Conservation (phyloP, 1,140 invertebrate genomes). For the Gerris buenoi region DNA sequence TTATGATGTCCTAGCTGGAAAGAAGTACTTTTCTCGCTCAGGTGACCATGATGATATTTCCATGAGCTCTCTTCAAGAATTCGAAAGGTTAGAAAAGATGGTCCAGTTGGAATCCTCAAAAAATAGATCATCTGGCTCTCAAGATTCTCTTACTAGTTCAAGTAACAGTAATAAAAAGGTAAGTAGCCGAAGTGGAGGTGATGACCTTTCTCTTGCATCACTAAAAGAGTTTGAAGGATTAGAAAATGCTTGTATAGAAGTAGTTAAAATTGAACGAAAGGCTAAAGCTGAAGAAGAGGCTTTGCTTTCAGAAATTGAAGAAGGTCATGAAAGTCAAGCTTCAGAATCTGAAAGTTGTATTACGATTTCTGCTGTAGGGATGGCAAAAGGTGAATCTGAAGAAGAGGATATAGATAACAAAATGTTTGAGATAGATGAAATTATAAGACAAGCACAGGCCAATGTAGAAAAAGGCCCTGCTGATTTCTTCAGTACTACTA, state of each 20-base stretch:
- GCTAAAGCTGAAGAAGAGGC: conserved; percentile 71
- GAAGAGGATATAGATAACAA: conserved; percentile 49
- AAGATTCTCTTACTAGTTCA: conserved; percentile 55
- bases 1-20: conserved; percentile 62
- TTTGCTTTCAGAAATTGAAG: conserved; percentile 53
- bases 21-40: conserved; percentile 57
- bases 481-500: conserved; percentile 23
- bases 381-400: conserved; percentile 32
- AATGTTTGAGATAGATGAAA: conserved; percentile 58
- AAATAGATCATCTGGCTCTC: conserved; percentile 44
- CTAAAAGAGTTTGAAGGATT: conserved; percentile 87
- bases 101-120: conserved; percentile 46
- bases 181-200: conserved; percentile 60
- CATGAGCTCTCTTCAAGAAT: conserved; percentile 82
- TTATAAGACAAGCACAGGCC: conserved; percentile 49
- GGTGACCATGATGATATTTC: conserved; percentile 82
- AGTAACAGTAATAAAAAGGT: conserved; percentile 40
- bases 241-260: conserved; percentile 72
- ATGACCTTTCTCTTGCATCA: conserved; percentile 80
- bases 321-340: conserved; percentile 45
- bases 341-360: conserved; percentile 51
- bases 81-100: conserved; percentile 75
- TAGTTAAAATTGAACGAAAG: conserved; percentile 60
- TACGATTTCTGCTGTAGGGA: conserved; percentile 42
- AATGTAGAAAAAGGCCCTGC: conserved; percentile 41